Base-by-base conservation (phyloP, 2,888 invertebrate genomes). In the Hirtodrosophila duncani region DNA sequence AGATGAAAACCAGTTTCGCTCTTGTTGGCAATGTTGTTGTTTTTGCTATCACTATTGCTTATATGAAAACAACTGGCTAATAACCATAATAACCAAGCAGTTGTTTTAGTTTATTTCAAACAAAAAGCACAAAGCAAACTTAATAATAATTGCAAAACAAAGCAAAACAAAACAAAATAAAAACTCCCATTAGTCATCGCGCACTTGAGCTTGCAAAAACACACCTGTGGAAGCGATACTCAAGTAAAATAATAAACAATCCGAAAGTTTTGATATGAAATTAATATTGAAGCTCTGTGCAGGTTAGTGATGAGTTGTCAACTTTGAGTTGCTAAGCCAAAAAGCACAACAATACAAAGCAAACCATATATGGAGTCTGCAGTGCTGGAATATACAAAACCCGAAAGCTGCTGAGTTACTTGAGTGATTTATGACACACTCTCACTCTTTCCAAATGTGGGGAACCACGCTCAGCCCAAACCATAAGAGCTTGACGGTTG, bases 161-260 rank as follows among this genome's bases (percentile, higher is more conserved):
- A 10, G 42, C 43, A 31, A 38, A 46, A 39, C 11, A 24, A 49
- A 42, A 13, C 20, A 27, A 20, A 55, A 49, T 44, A 67, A 64
- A 59, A 45, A 42, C 55, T 36, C 53, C 44, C 55, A 81, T 74
- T 63, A 74, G 75, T 83, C 81, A 81, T 61, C 57, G 59, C 17
- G 49, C 53, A 37, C 24, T 50, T 41, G 23, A 26, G 21, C 11
- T 8, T 16, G n/a, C 11, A 10, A 30, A 24, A 42, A 61, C 74
- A 77, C 71, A 72, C 82, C 79, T 80, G 82, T 78, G 67, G 71
- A 81, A 69, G 74, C 61, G 77, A 74, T 51, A 44, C 63, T 21
- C 37, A 24, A 17, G 30, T 6, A 14, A 14, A 24, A 36, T 8
- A 16, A 3, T 20, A 31, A 9, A 24, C 17, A 1, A 60, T 30